These are phyloP conservation scores for Sebastes glaucus DNA, from an alignment of 2,797 vertebrate species.

Conservation along the genomic window DNA sequence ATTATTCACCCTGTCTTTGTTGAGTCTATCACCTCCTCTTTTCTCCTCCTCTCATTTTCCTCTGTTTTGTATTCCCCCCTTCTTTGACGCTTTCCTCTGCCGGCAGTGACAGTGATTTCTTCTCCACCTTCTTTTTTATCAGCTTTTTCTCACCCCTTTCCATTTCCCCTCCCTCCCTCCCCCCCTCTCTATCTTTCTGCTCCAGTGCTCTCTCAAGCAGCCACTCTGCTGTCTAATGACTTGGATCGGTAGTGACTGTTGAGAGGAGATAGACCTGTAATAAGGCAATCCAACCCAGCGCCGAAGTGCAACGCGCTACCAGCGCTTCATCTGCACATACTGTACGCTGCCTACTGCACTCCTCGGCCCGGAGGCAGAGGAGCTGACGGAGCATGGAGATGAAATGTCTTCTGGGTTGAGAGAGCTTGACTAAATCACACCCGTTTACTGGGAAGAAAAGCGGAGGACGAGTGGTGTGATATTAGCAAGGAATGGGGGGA, in stretches of 20 bases:
- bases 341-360: conserved; percentile 4
- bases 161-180: neutral
- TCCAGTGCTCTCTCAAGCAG: conserved; percentile 67
- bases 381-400: conserved; percentile 17
- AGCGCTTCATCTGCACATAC: conserved; percentile 25
- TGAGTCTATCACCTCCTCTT: neutral
- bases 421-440: conserved; percentile 10
- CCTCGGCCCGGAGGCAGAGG: conserved; percentile 15
- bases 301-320: conserved; percentile 23
- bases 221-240: conserved; percentile 75
- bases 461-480: neutral
- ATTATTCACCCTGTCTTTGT: neutral
- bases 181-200: conserved; percentile 50
- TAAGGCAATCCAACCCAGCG: conserved; percentile 55
- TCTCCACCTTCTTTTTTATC: conserved; percentile 53
- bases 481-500: neutral
- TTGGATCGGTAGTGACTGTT: conserved; percentile 68
- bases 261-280: conserved; percentile 76
- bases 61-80: neutral
- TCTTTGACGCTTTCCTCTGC: conserved; percentile 11
- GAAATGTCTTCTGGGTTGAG: conserved; percentile 16
- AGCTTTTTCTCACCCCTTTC: conserved; percentile 1
- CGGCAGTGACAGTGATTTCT: conserved; percentile 39
- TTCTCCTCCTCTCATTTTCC: neutral
- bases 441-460: neutral